These are phyloP conservation scores for Microctenopoma steveboyesi DNA, from an alignment of 2,797 vertebrate genomes.

Conservation along the genomic window DNA sequence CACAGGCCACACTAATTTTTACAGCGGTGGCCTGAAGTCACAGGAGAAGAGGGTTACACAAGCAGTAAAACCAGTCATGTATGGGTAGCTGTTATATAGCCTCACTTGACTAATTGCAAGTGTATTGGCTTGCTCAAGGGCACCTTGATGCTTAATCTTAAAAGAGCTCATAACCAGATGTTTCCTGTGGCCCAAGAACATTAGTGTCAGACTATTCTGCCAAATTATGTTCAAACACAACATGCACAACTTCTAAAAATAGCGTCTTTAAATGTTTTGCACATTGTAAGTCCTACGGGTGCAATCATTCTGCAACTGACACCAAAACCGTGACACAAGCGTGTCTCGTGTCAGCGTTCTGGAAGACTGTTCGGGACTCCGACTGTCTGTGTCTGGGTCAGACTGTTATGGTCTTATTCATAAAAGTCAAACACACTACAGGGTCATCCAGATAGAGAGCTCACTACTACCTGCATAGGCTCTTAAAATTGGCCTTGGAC, in stretches of 20 bases:
- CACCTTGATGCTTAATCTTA: constrained; percentile 39
- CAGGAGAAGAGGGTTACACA: constrained; percentile 22
- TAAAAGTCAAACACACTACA: background rate
- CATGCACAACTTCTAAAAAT: background rate
- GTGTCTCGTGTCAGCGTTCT: too few species aligned
- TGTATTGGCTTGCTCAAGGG: constrained; percentile 59
- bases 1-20: constrained; percentile 30
- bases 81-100: constrained; percentile 39
- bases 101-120: constrained; percentile 47
- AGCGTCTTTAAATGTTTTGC: background rate
- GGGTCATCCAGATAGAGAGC: too few species aligned
- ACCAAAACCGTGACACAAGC: too few species aligned
- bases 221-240: background rate
- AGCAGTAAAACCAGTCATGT: constrained; percentile 36
- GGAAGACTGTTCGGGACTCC: background rate
- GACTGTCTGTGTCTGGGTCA: too few species aligned
- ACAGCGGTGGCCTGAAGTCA: constrained; percentile 36
- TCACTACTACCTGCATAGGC: background rate
- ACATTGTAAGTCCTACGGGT: background rate
- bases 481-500: too few species aligned
- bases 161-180: constrained; percentile 18
- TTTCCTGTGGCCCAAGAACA: background rate
- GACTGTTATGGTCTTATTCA: background rate
- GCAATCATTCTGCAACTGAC: background rate
- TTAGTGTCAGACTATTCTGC: background rate